Percentiles rank a stretch among this genome's conserved stretches.
phyloP scores from a whole-genome alignment of 2,113 vertebrate genomes.

The Myrmecobius fasciatus region DNA sequence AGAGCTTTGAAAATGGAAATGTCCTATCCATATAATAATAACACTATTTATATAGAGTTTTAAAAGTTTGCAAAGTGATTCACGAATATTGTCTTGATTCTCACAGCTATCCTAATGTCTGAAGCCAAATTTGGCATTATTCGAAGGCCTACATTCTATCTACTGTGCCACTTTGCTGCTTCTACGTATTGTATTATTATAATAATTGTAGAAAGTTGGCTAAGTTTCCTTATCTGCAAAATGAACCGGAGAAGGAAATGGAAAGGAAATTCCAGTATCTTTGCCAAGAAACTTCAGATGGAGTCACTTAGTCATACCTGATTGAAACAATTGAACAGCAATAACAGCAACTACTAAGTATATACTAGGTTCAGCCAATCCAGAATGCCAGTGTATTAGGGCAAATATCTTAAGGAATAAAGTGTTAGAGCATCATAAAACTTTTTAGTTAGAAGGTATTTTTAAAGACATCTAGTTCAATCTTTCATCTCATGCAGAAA shows the following conservation, averaged over 20 bases:
- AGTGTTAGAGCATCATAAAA: neutral
- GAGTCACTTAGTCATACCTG: too few relatives aligned
- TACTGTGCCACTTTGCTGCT: neutral
- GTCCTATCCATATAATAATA: neutral
- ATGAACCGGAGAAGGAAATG: neutral
- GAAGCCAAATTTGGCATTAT: neutral
- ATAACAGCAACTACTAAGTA: too few relatives aligned
- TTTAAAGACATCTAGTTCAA: neutral
- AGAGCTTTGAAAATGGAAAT: neutral
- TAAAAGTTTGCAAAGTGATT: neutral
- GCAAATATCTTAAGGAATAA: neutral
- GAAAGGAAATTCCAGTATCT: too few relatives aligned
- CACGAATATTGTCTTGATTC: neutral
- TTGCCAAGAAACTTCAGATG: too few relatives aligned
- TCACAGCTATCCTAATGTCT: neutral
- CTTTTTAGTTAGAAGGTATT: neutral
- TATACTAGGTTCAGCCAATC: neutral
- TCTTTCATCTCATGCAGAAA: neutral
- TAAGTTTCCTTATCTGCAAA: neutral
- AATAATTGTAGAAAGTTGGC: neutral
- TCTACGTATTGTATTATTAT: neutral
- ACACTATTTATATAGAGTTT: neutral
- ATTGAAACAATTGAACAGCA: too few relatives aligned
- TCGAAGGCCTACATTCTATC: neutral
- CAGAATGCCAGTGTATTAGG: neutral